Conservation (phyloP, 2,797 vertebrate species). For the Pygocentrus nattereri region DNA sequence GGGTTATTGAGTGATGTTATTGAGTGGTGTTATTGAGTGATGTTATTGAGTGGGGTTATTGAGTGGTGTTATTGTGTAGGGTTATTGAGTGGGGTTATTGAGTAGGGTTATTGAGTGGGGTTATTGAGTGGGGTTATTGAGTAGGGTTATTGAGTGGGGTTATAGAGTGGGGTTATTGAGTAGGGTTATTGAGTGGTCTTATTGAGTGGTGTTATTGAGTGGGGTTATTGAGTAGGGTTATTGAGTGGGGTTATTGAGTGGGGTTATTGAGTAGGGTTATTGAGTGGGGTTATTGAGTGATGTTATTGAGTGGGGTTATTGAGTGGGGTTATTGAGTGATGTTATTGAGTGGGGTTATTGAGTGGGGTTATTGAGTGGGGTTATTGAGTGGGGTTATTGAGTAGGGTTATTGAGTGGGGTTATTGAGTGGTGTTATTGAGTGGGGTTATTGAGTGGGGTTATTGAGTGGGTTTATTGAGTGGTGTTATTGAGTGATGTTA, state of each 20-base stretch:
- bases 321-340: background rate
- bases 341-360: background rate
- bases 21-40: background rate
- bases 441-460: too few species aligned
- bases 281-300: background rate
- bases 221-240: too few species aligned
- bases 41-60: background rate
- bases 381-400: background rate
- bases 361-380: background rate
- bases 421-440: background rate
- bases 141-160: too few species aligned
- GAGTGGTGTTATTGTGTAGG: too few species aligned
- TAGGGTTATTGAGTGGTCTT: too few species aligned
- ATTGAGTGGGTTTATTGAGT: too few species aligned
- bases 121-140: background rate
- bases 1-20: too few species aligned
- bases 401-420: background rate
- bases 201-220: background rate
- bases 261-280: background rate
- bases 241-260: background rate
- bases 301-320: background rate
- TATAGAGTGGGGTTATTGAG: too few species aligned
- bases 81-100: too few species aligned
- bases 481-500: too few species aligned
- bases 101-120: background rate